phyloP scores from a whole-genome alignment of 2,888 invertebrate species.

The Ophioninae sp. region DNA sequence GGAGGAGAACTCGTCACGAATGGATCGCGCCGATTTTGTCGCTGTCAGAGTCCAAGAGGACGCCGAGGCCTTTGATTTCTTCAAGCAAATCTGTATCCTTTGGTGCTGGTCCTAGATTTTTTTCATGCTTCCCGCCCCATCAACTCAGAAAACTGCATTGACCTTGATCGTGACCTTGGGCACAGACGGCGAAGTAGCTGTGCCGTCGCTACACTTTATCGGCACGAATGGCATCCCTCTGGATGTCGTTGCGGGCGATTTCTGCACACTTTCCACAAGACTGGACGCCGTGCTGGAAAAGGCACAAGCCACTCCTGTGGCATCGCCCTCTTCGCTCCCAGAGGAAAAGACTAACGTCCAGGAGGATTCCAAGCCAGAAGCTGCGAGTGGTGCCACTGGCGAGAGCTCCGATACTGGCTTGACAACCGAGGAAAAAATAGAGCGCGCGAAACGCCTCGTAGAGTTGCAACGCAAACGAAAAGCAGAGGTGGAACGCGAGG shows the following conservation, averaged over 20 bases:
- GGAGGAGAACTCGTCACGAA: constrained; percentile 82
- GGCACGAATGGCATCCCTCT: constrained; percentile 90
- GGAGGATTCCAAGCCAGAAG: neutral
- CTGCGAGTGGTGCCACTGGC: neutral
- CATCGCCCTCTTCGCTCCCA: neutral
- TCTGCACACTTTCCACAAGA: constrained; percentile 84
- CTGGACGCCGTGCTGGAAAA: constrained; percentile 85
- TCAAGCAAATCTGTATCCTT: constrained; percentile 94
- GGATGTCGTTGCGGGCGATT: constrained; percentile 88
- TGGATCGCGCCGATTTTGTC: constrained; percentile 87
- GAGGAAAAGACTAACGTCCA: neutral
- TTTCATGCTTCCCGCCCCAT: neutral
- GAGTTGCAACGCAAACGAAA: constrained; percentile 83
- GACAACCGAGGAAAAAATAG: constrained; percentile 83
- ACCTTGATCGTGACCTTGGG: neutral
- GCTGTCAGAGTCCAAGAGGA: constrained; percentile 89
- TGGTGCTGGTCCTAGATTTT: constrained; percentile 60
- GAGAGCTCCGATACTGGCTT: neutral
- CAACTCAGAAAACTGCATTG: neutral
- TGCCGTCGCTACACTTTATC: constrained; percentile 94
- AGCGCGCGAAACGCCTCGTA: constrained; percentile 86
- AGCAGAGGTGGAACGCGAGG: constrained; percentile 85
- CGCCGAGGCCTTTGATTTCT: constrained; percentile 89
- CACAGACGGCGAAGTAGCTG: constrained; percentile 87
- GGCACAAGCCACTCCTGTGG: constrained; percentile 71